Evolutionary conservation across 2,113 vertebrate species (phyloP).

Genomic region (Poeciliopsis occidentalis): DNA sequence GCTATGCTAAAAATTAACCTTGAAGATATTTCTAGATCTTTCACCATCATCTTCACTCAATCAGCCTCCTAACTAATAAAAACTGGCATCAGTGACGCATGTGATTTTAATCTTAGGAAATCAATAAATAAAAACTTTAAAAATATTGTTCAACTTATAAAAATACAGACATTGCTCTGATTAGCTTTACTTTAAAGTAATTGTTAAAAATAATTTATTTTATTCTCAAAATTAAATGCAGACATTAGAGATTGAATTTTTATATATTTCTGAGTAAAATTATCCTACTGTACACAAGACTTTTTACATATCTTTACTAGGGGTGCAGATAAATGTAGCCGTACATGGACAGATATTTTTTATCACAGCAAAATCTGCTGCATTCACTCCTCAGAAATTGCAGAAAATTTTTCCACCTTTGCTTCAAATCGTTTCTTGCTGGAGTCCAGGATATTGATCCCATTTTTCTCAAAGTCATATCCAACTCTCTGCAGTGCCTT

Average conservation of each 20-base stretch:
- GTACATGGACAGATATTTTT: background rate
- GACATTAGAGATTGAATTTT: background rate
- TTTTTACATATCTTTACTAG: too few species aligned
- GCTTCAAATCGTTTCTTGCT: conserved; percentile 79
- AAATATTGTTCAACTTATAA: background rate
- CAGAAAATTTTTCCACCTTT: conserved; percentile 73
- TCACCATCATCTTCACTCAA: background rate
- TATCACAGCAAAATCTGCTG: background rate
- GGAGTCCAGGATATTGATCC: conserved; percentile 73
- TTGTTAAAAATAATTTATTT: background rate
- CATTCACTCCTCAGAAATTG: conserved; percentile 13
- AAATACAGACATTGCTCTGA: background rate
- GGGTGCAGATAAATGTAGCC: too few species aligned
- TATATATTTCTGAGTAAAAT: background rate
- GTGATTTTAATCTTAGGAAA: background rate
- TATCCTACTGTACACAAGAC: background rate
- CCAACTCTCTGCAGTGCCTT: conserved; percentile 63
- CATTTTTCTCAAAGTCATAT: conserved; percentile 80
- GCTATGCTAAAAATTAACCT: background rate
- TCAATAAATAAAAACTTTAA: background rate
- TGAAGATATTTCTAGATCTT: background rate
- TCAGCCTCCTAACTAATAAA: background rate
- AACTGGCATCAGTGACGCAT: too few species aligned
- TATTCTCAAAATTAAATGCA: background rate
- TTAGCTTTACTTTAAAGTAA: background rate